These are phyloP conservation scores for Melipona bicolor DNA, from an alignment of 2,888 invertebrate genomes.

Conservation along the genomic window DNA sequence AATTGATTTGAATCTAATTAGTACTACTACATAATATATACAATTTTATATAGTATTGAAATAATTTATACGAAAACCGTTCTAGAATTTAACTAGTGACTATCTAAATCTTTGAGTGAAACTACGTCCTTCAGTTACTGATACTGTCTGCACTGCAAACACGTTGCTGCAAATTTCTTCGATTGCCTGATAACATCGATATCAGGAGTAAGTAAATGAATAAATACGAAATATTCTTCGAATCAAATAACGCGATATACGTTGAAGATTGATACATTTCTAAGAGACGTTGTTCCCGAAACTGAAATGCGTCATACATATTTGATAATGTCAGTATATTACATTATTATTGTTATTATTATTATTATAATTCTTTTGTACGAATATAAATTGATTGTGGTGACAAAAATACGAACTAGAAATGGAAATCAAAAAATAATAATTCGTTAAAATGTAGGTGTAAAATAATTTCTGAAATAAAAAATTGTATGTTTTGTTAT, in stretches of 20 bases:
- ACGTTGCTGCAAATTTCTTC: conserved; percentile 4
- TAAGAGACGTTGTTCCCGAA: conserved; percentile 7
- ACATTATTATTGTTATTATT: conserved; percentile 49
- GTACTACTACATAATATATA: too few relatives aligned
- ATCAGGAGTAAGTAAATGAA: not conserved
- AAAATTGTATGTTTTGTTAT: not conserved
- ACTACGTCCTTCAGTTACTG: not conserved
- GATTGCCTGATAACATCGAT: conserved; percentile 12
- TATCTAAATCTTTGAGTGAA: conserved; percentile 5
- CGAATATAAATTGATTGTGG: conserved; percentile 27
- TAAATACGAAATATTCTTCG: conserved; percentile 37
- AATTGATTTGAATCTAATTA: not conserved
- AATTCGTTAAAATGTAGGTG: conserved; percentile 19
- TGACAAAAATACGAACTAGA: conserved; percentile 48
- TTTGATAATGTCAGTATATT: conserved; percentile 42
- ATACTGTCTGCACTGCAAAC: conserved; percentile 3
- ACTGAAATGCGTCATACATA: conserved; percentile 7
- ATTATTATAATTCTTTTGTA: conserved; percentile 17
- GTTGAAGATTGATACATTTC: conserved; percentile 12
- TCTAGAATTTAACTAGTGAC: too few relatives aligned
- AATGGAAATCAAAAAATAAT: conserved; percentile 35
- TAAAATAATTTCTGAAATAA: conserved; percentile 8
- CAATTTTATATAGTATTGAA: too few relatives aligned
- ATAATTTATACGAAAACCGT: too few relatives aligned
- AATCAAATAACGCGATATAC: conserved; percentile 17